Evolutionary conservation across 2,888 invertebrate genomes (phyloP).

Genomic region (Gonocerus acuteangulatus): DNA sequence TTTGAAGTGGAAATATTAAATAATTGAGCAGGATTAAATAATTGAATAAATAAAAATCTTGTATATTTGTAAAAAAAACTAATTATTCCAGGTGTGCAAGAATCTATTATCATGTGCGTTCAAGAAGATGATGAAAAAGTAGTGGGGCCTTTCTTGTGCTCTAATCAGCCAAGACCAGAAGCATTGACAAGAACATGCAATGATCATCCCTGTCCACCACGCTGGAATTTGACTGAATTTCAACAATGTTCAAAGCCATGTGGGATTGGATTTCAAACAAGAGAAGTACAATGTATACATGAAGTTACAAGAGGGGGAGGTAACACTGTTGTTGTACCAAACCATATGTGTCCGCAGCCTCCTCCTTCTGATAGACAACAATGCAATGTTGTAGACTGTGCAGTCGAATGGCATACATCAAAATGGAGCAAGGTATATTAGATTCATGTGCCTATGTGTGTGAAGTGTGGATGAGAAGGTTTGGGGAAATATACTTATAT

Average conservation of each 20-base stretch:
- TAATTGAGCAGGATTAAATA: too few species aligned
- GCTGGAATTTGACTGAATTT: constrained; percentile 55
- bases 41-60: too few species aligned
- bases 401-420: constrained; percentile 78
- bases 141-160: constrained; percentile 80
- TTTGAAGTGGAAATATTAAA: too few species aligned
- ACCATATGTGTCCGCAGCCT: constrained; percentile 86
- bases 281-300: constrained; percentile 83
- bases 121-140: constrained; percentile 78
- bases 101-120: constrained; percentile 80
- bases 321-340: constrained; percentile 86
- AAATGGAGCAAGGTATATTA: constrained; percentile 78
- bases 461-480: too few species aligned
- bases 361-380: constrained; percentile 80
- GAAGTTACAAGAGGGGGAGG: constrained; percentile 78
- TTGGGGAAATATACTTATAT: too few species aligned
- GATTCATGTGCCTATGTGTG: constrained; percentile 22
- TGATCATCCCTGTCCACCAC: constrained; percentile 89
- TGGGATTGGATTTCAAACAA: constrained; percentile 85
- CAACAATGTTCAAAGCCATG: constrained; percentile 84
- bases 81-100: constrained; percentile 58
- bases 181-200: constrained; percentile 84
- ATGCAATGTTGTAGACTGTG: constrained; percentile 89
- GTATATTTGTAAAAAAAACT: too few species aligned
- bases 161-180: constrained; percentile 79